These are phyloP conservation scores for Leptonema lineaticorne DNA, from an alignment of 1,140 invertebrate species.

Conservation along the genomic window DNA sequence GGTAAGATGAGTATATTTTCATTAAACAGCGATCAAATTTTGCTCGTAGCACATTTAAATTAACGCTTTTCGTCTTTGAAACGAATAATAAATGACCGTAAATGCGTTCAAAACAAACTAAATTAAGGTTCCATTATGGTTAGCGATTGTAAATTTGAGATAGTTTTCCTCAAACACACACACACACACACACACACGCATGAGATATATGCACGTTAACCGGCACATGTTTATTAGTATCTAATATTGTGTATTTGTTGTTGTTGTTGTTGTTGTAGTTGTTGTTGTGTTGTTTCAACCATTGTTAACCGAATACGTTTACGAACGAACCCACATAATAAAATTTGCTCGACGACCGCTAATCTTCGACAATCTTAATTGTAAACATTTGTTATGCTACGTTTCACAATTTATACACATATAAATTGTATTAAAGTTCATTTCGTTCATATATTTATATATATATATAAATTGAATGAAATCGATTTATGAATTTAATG, in stretches of 20 bases:
- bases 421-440: neutral
- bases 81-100: neutral
- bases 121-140: neutral
- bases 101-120: neutral
- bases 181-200: too few relatives aligned
- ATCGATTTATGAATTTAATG: too few relatives aligned
- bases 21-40: neutral
- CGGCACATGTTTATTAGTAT: too few relatives aligned
- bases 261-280: too few relatives aligned
- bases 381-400: neutral
- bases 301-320: neutral
- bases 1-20: too few relatives aligned
- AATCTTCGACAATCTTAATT: neutral
- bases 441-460: too few relatives aligned
- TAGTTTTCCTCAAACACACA: too few relatives aligned
- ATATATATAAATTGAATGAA: too few relatives aligned
- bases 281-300: neutral
- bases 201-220: too few relatives aligned
- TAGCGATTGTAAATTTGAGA: neutral
- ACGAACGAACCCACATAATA: neutral
- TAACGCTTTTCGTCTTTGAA: neutral
- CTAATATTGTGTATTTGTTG: too few relatives aligned
- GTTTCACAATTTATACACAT: neutral
- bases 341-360: neutral
- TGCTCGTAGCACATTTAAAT: neutral